A percentile compares a stretch with the other conserved stretches of the same genome.
phyloP scores from a whole-genome alignment of 92 coral and sea anemone genomes.

The Zoanthus solanderi region DNA sequence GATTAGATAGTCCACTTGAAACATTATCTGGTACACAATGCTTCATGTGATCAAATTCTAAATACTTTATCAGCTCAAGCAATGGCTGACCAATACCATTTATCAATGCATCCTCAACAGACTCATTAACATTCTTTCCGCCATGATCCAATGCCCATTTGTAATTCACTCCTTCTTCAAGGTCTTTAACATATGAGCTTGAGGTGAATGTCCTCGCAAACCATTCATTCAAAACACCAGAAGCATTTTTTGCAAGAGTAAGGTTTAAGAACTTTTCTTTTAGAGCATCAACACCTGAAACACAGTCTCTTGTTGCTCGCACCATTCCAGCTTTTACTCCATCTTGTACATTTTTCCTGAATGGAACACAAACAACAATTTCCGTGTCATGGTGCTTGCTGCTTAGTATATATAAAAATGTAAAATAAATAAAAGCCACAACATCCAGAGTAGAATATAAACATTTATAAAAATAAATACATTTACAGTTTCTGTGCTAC shows the following conservation, averaged over 20 bases:
- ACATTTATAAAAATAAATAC: too few relatives aligned
- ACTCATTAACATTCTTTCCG: slow-evolving; percentile 58
- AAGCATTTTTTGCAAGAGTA: slow-evolving; percentile 61
- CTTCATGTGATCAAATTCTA: slow-evolving; percentile 71
- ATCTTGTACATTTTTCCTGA: slow-evolving; percentile 76
- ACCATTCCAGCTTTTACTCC: slow-evolving; percentile 93
- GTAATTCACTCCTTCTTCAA: slow-evolving; percentile 62
- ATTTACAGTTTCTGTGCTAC: too few relatives aligned
- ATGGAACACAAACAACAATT: too few relatives aligned
- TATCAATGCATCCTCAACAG: slow-evolving; percentile 67
- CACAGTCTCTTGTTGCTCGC: slow-evolving; percentile 82
- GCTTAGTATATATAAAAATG: too few relatives aligned
- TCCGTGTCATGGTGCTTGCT: too few relatives aligned
- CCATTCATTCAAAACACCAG: slow-evolving; percentile 77
- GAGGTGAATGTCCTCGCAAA: slow-evolving; percentile 61
- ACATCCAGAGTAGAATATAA: too few relatives aligned
- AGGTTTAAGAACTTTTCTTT: slow-evolving; percentile 73
- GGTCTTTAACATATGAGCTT: slow-evolving; percentile 38
- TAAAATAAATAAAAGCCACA: too few relatives aligned
- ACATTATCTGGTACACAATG: slow-evolving; percentile 91
- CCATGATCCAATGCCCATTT: slow-evolving; percentile 63
- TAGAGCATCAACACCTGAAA: slow-evolving; percentile 82
- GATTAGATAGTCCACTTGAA: slow-evolving; percentile 86
- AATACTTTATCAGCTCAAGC: slow-evolving; percentile 69
- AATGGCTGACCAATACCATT: slow-evolving; percentile 80